A percentile compares a stretch with the other conserved stretches of the same genome.
phyloP scores from a whole-genome alignment of 2,888 invertebrate species.

The Pterobdella sp. region DNA sequence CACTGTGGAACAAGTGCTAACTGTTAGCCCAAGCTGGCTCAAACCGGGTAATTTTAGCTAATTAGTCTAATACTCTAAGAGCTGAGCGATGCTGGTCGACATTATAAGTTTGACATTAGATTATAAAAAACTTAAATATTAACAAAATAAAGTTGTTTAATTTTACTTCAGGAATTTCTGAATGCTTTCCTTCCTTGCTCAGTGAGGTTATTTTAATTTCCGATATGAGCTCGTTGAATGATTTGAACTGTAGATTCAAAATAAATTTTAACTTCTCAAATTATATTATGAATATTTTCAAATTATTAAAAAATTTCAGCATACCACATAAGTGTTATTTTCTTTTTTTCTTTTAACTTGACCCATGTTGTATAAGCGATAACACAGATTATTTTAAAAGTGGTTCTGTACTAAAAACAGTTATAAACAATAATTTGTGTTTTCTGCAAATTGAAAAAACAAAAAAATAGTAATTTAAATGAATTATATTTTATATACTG shows the following conservation, averaged over 20 bases:
- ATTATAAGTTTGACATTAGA: constrained; percentile 10
- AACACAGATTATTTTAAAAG: too few relatives aligned
- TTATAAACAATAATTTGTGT: too few relatives aligned
- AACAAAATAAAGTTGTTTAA: constrained; percentile 10
- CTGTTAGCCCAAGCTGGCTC: too few relatives aligned
- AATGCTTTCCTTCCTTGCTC: constrained; percentile 69
- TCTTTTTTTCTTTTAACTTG: not conserved
- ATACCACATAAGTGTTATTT: not conserved
- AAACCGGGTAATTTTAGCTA: too few relatives aligned
- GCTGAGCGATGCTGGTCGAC: too few relatives aligned
- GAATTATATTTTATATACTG: too few relatives aligned
- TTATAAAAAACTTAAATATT: constrained; percentile 1
- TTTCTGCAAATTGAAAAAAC: too few relatives aligned
- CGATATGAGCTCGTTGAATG: constrained; percentile 77
- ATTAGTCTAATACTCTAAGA: too few relatives aligned
- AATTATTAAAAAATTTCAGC: not conserved
- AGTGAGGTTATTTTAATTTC: constrained; percentile 79
- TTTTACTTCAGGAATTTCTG: constrained; percentile 56
- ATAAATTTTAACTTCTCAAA: not conserved
- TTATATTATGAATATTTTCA: not conserved
- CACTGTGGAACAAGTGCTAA: too few relatives aligned
- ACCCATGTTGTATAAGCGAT: too few relatives aligned
- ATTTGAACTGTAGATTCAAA: constrained; percentile 53
- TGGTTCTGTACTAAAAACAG: too few relatives aligned
- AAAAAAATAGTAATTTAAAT: too few relatives aligned